These are phyloP conservation scores for Habroteleia sp. DNA, from an alignment of 2,888 invertebrate species.

Conservation along the genomic window DNA sequence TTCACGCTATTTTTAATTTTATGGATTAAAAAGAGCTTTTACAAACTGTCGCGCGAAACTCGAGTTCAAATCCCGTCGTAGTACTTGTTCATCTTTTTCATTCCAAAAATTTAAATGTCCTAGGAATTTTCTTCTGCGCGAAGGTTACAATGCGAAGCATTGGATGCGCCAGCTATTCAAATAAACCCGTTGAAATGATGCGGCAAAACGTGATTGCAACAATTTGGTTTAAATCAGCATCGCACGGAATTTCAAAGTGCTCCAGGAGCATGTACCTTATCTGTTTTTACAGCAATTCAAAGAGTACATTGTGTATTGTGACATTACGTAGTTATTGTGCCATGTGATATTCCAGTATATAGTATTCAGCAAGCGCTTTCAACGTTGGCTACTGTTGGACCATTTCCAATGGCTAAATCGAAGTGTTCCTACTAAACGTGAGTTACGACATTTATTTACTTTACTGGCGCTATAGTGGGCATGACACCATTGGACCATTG, in stretches of 20 bases:
- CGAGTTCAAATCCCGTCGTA: neutral
- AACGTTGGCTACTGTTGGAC: constrained; percentile 70
- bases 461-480: constrained; percentile 49
- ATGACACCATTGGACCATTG: constrained; percentile 27
- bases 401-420: constrained; percentile 77
- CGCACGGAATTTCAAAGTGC: constrained; percentile 21
- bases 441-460: constrained; percentile 77
- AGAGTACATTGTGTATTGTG: constrained; percentile 55
- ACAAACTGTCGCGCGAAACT: neutral
- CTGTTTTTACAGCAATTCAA: constrained; percentile 65
- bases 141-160: neutral
- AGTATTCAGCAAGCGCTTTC: constrained; percentile 51
- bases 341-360: constrained; percentile 60
- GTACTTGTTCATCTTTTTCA: no score
- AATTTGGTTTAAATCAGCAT: constrained; percentile 32
- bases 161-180: constrained; percentile 8
- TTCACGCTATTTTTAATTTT: constrained; percentile 8
- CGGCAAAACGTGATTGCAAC: constrained; percentile 40
- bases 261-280: constrained; percentile 13
- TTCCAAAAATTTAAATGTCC: no score
- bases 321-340: constrained; percentile 48
- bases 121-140: neutral
- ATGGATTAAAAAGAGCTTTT: neutral
- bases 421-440: constrained; percentile 77
- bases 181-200: constrained; percentile 29